Conservation (phyloP, 2,797 vertebrate genomes). For the Poecilia picta region DNA sequence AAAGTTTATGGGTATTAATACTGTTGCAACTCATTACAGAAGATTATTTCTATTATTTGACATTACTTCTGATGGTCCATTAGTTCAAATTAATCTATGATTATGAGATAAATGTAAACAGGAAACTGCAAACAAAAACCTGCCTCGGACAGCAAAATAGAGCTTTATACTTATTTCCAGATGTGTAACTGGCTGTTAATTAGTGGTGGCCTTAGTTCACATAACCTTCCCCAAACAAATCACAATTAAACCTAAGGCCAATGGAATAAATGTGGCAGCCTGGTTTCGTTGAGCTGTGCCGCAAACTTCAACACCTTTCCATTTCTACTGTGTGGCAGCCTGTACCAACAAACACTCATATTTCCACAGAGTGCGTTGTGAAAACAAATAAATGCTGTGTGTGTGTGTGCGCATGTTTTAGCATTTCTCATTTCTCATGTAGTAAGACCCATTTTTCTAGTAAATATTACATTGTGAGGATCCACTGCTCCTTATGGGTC, state of each 20-base stretch:
- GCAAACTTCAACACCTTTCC: slow-evolving; percentile 60
- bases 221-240: slow-evolving; percentile 47
- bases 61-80: slow-evolving; percentile 81
- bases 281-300: slow-evolving; percentile 36
- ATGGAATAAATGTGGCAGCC: slow-evolving; percentile 34
- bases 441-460: too few species aligned
- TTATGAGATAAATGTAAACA: slow-evolving; percentile 73
- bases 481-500: too few species aligned
- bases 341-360: slow-evolving; percentile 37
- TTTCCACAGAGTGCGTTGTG: slow-evolving; percentile 31
- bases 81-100: slow-evolving; percentile 78
- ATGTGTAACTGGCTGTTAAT: slow-evolving; percentile 67
- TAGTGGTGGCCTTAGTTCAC: slow-evolving; percentile 48
- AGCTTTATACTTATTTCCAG: slow-evolving; percentile 59
- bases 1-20: background rate
- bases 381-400: slow-evolving; percentile 48
- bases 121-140: slow-evolving; percentile 61
- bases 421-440: background rate
- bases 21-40: slow-evolving; percentile 9
- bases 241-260: slow-evolving; percentile 35
- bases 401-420: background rate
- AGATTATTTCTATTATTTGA: slow-evolving; percentile 76
- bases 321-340: slow-evolving; percentile 47
- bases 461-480: too few species aligned
- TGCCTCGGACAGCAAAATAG: slow-evolving; percentile 35